A percentile compares a stretch with the other conserved stretches of the same genome.
phyloP scores from a whole-genome alignment of 2,113 vertebrate genomes.

The Oryzias curvinotus region DNA sequence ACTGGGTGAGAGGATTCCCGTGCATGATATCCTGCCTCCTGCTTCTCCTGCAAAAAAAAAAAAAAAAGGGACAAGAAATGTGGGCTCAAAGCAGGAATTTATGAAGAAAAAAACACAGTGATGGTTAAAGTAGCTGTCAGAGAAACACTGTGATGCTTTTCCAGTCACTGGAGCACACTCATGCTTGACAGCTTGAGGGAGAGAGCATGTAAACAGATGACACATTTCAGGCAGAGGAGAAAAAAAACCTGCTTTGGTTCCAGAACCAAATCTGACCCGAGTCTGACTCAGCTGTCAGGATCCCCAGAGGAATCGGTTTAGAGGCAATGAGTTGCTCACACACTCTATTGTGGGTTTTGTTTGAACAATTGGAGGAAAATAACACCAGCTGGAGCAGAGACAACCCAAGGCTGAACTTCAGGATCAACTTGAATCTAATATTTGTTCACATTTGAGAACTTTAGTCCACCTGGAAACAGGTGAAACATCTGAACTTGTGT shows the following conservation, averaged over 20 bases:
- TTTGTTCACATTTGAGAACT: too few relatives aligned
- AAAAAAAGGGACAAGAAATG: slow-evolving; percentile 8
- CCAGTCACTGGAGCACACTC: slow-evolving; percentile 21
- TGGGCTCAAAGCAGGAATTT: not conserved
- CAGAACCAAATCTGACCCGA: slow-evolving; percentile 52
- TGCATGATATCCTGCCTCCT: slow-evolving; percentile 95
- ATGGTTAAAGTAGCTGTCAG: slow-evolving; percentile 4
- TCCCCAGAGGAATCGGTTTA: slow-evolving; percentile 7
- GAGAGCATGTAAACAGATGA: slow-evolving; percentile 42
- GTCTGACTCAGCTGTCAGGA: slow-evolving; percentile 34
- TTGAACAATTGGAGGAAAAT: slow-evolving; percentile 13
- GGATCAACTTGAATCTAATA: not conserved
- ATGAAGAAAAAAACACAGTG: slow-evolving; percentile 18
- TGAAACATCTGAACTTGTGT: too few relatives aligned
- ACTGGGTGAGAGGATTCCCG: slow-evolving; percentile 95
- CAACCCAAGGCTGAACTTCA: slow-evolving; percentile 2
- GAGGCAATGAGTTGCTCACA: slow-evolving; percentile 19
- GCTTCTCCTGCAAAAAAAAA: slow-evolving; percentile 82
- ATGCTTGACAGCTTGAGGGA: slow-evolving; percentile 44
- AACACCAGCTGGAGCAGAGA: slow-evolving; percentile 19
- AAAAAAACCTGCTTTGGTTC: slow-evolving; percentile 32
- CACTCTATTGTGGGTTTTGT: slow-evolving; percentile 44
- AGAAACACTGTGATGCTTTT: slow-evolving; percentile 47
- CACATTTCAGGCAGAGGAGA: slow-evolving; percentile 42
- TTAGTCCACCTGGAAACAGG: too few relatives aligned